These are phyloP conservation scores for Hoplostethus atlanticus DNA, from an alignment of 2,797 vertebrate genomes.

Conservation along the genomic window DNA sequence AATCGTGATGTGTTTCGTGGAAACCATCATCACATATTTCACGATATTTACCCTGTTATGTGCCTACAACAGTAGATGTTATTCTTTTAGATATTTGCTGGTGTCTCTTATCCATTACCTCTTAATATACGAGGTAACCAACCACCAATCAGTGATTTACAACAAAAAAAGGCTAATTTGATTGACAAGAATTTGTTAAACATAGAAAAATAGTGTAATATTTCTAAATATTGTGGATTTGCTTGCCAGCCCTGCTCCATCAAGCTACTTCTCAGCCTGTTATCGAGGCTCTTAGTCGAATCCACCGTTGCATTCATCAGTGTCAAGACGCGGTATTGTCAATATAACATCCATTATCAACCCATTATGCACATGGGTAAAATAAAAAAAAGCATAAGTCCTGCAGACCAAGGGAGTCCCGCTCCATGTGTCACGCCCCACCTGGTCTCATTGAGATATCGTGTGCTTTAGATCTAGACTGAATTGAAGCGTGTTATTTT, in stretches of 20 bases:
- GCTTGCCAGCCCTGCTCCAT: conserved; percentile 29
- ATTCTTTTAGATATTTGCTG: conserved; percentile 54
- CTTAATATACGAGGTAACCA: conserved; percentile 55
- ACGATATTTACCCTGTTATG: conserved; percentile 60
- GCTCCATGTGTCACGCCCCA: not conserved
- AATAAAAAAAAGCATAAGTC: not conserved
- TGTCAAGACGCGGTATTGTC: conserved; percentile 68
- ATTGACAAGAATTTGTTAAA: conserved; percentile 73
- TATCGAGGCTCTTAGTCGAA: conserved; percentile 42
- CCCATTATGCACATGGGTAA: conserved; percentile 41
- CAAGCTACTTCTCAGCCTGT: conserved; percentile 22
- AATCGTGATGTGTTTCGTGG: conserved; percentile 28
- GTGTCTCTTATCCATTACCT: conserved; percentile 53
- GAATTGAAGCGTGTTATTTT: conserved; percentile 14
- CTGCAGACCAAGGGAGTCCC: too few species aligned
- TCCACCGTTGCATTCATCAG: conserved; percentile 56
- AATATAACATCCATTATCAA: conserved; percentile 1
- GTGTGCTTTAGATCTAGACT: conserved; percentile 31
- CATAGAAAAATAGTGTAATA: conserved; percentile 65
- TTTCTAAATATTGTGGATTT: conserved; percentile 56
- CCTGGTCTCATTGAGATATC: not conserved
- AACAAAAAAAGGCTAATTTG: conserved; percentile 57
- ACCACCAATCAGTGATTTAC: conserved; percentile 52
- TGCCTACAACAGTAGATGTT: conserved; percentile 58
- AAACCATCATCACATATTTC: conserved; percentile 10